These are phyloP conservation scores for Chaunax sp. DNA, from an alignment of 2,797 vertebrate genomes.

Conservation along the genomic window DNA sequence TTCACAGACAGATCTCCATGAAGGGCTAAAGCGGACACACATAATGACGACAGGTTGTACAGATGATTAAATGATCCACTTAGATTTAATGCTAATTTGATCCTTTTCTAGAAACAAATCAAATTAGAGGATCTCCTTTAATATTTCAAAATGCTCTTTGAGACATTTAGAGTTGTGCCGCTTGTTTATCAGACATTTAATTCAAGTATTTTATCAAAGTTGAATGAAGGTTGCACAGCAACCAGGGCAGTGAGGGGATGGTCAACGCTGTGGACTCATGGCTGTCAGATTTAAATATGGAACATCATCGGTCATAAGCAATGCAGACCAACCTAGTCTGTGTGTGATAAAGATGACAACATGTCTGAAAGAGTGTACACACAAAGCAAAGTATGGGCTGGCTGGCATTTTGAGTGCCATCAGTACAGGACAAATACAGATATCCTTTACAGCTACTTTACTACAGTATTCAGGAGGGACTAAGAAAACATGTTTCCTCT, in stretches of 20 bases:
- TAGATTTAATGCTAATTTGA: conserved; percentile 66
- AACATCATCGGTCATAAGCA: too few relatives aligned
- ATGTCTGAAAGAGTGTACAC: too few relatives aligned
- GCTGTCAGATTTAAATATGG: too few relatives aligned
- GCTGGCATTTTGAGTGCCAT: too few relatives aligned
- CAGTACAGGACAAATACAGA: too few relatives aligned
- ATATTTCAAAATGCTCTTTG: conserved; percentile 53
- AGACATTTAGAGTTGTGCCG: conserved; percentile 41
- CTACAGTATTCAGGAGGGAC: too few relatives aligned
- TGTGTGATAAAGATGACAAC: too few relatives aligned
- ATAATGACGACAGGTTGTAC: conserved; percentile 24
- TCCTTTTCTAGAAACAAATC: conserved; percentile 57
- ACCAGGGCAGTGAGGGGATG: background rate
- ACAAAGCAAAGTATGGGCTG: too few relatives aligned
- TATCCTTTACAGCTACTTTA: too few relatives aligned
- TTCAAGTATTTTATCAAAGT: conserved; percentile 49
- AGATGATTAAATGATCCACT: conserved; percentile 42
- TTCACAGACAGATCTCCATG: conserved; percentile 21
- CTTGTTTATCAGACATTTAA: conserved; percentile 52
- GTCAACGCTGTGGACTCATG: background rate
- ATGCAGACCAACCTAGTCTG: too few relatives aligned
- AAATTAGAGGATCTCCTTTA: conserved; percentile 44
- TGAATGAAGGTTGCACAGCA: conserved; percentile 30
- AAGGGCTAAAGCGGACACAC: conserved; percentile 40
- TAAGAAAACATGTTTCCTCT: too few relatives aligned